Base-by-base conservation (phyloP, 2,888 invertebrate species). In the Athetis lepigone region DNA sequence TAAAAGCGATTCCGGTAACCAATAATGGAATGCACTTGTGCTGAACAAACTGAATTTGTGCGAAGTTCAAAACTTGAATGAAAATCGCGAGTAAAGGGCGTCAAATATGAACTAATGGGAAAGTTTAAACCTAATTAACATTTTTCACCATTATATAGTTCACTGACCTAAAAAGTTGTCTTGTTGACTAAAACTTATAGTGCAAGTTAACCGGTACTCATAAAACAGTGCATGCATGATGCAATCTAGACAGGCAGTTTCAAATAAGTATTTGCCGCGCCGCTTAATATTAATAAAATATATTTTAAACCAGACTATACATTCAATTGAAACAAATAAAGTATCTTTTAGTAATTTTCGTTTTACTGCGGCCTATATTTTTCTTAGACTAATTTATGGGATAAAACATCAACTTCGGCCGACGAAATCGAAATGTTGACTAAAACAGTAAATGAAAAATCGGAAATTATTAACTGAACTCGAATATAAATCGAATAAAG, bases 221-320 rank as follows among this genome's bases (percentile, higher is more conserved):
- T 4, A 42, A 21, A 52, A 29, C n/a, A n/a, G 29, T 6, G 3
- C n/a, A n/a, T n/a, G 64, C 49, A 76, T 78, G 78, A 78, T 66
- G 78, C 80, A 78, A 78, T 77, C 6, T 33, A 51, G 42, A 56
- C 58, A 59, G 16, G 27, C 43, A n/a, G 40, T 78, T 79, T 66
- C 77, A 64, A 61, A 46, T 50, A 64, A 61, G 43, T 50, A 21
- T 50, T 25, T 60, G 25, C 36, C 64, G 66, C 56, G 51, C 33
- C 8, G 21, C 13, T 40, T 27, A 5, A 39, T 21, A 25, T 18
- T n/a, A 23, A 46, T 36, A 40, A 46, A 27, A 29, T 19, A 4
- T 1, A 33, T 43, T 19, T 18, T 7, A 1, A 4, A 13, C 8
- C 2, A 4, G 1, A 2, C 2, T 23, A 5, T 36, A 47, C 1